Evolutionary conservation across 2,113 vertebrate species (phyloP), one percentile per base, ranked within the genome.

Genomic region (Varanus salvator): DNA sequence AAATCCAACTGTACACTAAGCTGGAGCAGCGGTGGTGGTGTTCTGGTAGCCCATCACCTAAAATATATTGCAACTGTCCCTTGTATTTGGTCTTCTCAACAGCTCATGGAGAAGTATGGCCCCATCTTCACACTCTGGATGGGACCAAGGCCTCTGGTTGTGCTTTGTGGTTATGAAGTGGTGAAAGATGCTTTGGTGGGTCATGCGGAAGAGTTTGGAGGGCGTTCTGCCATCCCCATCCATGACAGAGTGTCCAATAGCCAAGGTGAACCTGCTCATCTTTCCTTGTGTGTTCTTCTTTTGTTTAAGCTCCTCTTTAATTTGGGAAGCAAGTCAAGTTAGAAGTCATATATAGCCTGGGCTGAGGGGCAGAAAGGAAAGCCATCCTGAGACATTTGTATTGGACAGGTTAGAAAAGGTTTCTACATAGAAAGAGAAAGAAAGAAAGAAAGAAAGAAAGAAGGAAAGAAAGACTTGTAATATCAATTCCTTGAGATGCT

Each of bases 181-280:
- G 92, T 96, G 89, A 96, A 95, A 93, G 94, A 95, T 0, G 96
- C 93, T 7, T 92, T 97, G 82, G 71, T 96, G 68, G 93, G 91
- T 87, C 94, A 90, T 77, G 91, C 81, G 0, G 94, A 97, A 84
- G 92, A 93, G 87, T 95, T 96, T 83, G 94, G 94, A 0, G 92
- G 94, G n/a, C 93, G 93, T 66, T 92, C 94, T 1, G 4, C 86
- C 27, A 90, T 93, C 19, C 95, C 91, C 0, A 29, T 92, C 38
- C 86, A 93, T 86, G 0, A 0, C 31, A 69, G 90, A 76, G 17
- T 96, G 1, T 86, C 82, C 0, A 94, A 94, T 34, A 87, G 92
- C 85, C 91, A 92, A 0, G 95, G 95, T 92, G 94, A 89, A 75
- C 25, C 1, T 57, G 76, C n/a, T 31, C 25, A 17, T 44, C 23